These are phyloP conservation scores for Tupaia tana DNA, from an alignment of 2,113 vertebrate species.

Conservation along the genomic window DNA sequence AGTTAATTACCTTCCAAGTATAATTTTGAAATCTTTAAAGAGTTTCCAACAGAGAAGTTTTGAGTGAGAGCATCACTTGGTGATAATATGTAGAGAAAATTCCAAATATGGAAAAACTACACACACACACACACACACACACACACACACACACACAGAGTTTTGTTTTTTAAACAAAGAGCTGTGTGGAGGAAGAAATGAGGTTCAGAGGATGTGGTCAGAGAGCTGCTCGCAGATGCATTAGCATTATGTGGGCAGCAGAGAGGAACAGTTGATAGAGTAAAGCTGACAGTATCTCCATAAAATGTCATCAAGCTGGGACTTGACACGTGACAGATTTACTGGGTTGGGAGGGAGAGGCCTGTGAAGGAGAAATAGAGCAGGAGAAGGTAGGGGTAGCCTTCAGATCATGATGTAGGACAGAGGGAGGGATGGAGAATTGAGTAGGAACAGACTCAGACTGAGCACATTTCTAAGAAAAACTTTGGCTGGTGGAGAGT, in stretches of 20 bases:
- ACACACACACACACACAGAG: too few species aligned
- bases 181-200: not conserved
- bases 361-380: not conserved
- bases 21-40: not conserved
- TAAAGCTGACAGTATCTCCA: not conserved
- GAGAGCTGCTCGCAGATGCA: not conserved
- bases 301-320: not conserved
- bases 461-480: not conserved
- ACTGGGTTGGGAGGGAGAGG: not conserved
- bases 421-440: not conserved
- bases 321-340: not conserved
- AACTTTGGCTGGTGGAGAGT: not conserved
- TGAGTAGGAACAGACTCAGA: not conserved
- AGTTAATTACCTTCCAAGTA: not conserved
- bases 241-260: not conserved
- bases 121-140: too few species aligned
- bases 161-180: not conserved
- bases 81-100: not conserved
- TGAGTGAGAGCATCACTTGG: not conserved
- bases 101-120: not conserved
- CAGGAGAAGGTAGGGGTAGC: not conserved
- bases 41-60: not conserved
- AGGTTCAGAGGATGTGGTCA: not conserved
- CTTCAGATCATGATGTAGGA: not conserved
- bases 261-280: not conserved